Evolutionary conservation across 2,113 vertebrate genomes (phyloP).

Genomic region (Hypocryptadius cinnamomeus): DNA sequence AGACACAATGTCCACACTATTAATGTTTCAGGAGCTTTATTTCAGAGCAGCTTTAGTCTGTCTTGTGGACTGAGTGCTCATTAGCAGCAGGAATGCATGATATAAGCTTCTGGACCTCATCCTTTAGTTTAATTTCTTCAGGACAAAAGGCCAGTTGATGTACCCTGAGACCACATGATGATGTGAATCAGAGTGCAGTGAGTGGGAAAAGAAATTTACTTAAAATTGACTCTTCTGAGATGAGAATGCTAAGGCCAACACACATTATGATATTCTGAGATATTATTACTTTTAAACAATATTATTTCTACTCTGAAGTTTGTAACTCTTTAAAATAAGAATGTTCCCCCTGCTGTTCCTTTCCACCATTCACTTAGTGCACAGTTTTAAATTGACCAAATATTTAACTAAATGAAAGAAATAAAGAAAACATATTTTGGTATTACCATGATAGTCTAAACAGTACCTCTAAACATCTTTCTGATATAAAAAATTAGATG

Average conservation of each 20-base stretch:
- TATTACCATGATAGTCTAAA: background rate
- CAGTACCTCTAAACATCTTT: background rate
- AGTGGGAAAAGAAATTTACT: background rate
- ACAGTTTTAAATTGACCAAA: background rate
- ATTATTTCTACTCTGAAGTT: background rate
- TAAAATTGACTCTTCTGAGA: background rate
- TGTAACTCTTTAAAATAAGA: background rate
- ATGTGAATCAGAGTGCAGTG: background rate
- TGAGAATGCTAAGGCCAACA: background rate
- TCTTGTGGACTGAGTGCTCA: background rate
- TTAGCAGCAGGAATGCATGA: background rate
- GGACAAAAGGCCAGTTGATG: background rate
- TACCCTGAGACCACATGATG: background rate
- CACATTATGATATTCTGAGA: background rate
- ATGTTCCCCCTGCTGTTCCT: background rate
- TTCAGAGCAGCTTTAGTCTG: background rate
- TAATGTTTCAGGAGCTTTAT: background rate
- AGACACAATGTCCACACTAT: background rate
- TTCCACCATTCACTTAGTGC: background rate
- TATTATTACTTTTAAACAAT: background rate
- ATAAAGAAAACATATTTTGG: background rate
- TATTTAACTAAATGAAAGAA: background rate
- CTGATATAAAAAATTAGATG: background rate
- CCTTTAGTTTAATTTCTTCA: background rate
- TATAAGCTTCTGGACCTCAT: background rate